Conservation (phyloP, 2,797 vertebrate genomes). For the Trematomus bernacchii region DNA sequence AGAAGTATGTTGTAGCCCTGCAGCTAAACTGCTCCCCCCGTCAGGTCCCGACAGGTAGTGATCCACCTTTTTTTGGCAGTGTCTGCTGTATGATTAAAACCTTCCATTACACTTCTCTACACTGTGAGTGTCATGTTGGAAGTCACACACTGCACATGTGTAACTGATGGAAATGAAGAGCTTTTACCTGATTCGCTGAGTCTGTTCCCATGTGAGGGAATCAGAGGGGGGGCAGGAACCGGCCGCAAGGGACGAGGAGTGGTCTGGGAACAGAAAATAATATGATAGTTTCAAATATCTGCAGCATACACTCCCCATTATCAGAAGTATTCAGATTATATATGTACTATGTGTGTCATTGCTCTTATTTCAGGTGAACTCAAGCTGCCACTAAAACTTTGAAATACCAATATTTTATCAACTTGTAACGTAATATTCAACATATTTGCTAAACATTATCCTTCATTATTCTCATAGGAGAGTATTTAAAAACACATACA, state of each 20-base stretch:
- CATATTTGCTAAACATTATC: too few species aligned
- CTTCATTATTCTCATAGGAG: too few species aligned
- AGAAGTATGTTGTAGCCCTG: not conserved
- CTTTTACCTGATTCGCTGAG: constrained; percentile 59
- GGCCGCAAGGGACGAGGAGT: constrained; percentile 60
- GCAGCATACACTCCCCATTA: not conserved
- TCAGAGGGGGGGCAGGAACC: constrained; percentile 71
- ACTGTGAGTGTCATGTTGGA: not conserved
- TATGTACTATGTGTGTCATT: too few species aligned
- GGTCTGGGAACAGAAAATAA: constrained; percentile 47
- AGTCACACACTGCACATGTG: not conserved
- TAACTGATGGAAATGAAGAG: not conserved
- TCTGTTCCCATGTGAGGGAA: constrained; percentile 33
- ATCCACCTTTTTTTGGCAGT: constrained; percentile 29
- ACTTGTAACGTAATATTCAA: too few species aligned
- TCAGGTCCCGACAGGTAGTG: constrained; percentile 59
- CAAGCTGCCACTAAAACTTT: too few species aligned
- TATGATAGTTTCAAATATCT: not conserved
- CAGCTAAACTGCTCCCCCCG: not conserved
- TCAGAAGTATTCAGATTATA: not conserved
- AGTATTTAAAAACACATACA: not conserved
- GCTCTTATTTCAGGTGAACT: too few species aligned
- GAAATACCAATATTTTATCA: too few species aligned
- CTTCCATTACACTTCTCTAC: constrained; percentile 33
- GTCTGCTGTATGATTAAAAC: constrained; percentile 34